Base-by-base conservation (phyloP, 1,140 invertebrate species). In the Cydia fagiglandana region DNA sequence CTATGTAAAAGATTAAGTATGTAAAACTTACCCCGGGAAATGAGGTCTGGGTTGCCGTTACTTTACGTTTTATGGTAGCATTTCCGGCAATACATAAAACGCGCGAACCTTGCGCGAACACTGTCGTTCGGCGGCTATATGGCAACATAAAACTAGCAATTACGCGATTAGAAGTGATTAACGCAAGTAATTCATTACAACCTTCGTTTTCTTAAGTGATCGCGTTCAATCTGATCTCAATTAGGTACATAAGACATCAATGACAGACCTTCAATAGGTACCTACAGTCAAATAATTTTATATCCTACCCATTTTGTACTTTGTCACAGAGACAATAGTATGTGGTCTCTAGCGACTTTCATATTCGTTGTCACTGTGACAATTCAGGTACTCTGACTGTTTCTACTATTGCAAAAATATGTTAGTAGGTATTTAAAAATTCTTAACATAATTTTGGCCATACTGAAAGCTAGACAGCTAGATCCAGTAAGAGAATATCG, bases 161-260 rank as follows among this genome's bases (percentile, higher is more conserved):
- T 41, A 70, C 30, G 17, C 66, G 66, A 70, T 70, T 70, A 70
- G 34, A 17, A 17, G 66, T 38, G 66, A 70, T 70, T 70, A 70
- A 38, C 9, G n/a, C n/a, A 41, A 17, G n/a, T 20, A 24, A 61
- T 61, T 61, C 15, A 5, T 61, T 61, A 61, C n/a, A 56, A 56
- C n/a, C 15, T 56, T 56, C 38, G n/a, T 56, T 56, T 56, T 17
- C 4, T 24, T 2, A 61, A 61, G 56, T 61, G 17, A 24, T 53
- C 6, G 20, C 4, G 12, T 10, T 24, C 1, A 20, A n/a, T 53
- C n/a, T 53, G 13, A 47, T 53, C n/a, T 7, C 15, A n/a, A 53
- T 53, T n/a, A n/a, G n/a, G n/a, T n/a, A 53, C 6, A 53, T 53
- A 6, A n/a, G 50, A 17, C 5, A 17, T 10, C 10, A 53, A 53